A percentile compares a stretch with the other conserved stretches of the same genome.
These are phyloP conservation scores for Montipora sp. DNA, from an alignment of 64 coral and sea anemone species.

Conservation along the genomic window DNA sequence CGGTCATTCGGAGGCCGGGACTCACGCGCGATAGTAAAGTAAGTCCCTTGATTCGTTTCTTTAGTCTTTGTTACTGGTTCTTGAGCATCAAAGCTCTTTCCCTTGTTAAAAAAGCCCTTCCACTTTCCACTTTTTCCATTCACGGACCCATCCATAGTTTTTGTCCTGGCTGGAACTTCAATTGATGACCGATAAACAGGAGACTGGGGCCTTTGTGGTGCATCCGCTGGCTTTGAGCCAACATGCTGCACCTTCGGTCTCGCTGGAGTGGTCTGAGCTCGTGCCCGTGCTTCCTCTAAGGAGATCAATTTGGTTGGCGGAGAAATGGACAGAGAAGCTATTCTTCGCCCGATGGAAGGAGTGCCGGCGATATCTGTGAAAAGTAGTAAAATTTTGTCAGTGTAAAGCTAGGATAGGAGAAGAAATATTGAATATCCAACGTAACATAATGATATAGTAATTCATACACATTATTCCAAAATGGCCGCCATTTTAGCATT, in stretches of 20 bases:
- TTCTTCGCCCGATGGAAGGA: constrained; percentile 63
- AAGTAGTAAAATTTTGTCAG: neutral
- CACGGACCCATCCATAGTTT: constrained; percentile 6
- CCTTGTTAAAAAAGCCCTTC: constrained; percentile 70
- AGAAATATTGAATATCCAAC: neutral
- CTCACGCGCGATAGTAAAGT: constrained; percentile 28
- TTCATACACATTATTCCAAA: too few species aligned
- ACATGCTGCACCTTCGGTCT: constrained; percentile 14
- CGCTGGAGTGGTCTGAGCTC: constrained; percentile 67
- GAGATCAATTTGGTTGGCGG: constrained; percentile 90
- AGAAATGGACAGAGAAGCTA: constrained; percentile 86
- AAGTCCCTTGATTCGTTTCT: constrained; percentile 32
- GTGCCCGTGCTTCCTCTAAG: constrained; percentile 89
- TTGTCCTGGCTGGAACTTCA: constrained; percentile 6
- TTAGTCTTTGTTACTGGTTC: constrained; percentile 34
- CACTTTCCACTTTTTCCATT: constrained; percentile 45
- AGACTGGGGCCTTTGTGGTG: neutral
- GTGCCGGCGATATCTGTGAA: constrained; percentile 64
- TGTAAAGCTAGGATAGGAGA: neutral
- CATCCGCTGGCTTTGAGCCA: neutral
- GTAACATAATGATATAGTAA: too few species aligned
- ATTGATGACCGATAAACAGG: neutral
- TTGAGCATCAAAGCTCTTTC: constrained; percentile 63
- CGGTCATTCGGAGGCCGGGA: neutral
- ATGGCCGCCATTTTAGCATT: too few species aligned